These are phyloP conservation scores for Sicus ferrugineus DNA, from an alignment of 2,888 invertebrate genomes.

Conservation along the genomic window DNA sequence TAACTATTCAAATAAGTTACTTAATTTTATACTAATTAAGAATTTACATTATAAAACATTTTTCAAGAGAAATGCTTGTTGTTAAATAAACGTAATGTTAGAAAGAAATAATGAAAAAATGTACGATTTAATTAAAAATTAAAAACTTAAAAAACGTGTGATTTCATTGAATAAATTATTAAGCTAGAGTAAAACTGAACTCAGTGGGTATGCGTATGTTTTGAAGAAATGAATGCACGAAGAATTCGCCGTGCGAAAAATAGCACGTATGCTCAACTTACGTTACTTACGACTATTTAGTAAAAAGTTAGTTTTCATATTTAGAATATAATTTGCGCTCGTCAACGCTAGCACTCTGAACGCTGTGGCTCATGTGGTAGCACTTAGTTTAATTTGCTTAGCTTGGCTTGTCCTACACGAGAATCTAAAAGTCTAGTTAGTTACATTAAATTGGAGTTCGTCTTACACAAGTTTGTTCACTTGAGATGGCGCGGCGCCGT, in stretches of 20 bases:
- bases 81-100: too few species aligned
- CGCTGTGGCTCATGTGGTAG: not conserved
- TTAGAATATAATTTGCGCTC: slow-evolving; percentile 38
- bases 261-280: too few species aligned
- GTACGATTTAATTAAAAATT: too few species aligned
- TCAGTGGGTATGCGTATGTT: not conserved
- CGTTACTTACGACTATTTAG: not conserved
- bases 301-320: slow-evolving; percentile 34
- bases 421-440: slow-evolving; percentile 15
- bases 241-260: not conserved
- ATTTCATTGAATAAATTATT: slow-evolving; percentile 2
- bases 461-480: slow-evolving; percentile 22
- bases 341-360: not conserved
- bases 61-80: too few species aligned
- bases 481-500: too few species aligned
- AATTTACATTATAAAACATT: too few species aligned
- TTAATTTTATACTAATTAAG: too few species aligned
- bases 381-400: slow-evolving; percentile 16
- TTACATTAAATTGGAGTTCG: slow-evolving; percentile 32
- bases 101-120: too few species aligned
- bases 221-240: not conserved
- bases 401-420: slow-evolving; percentile 23
- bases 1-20: too few species aligned
- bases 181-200: not conserved
- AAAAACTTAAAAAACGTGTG: too few species aligned